These are phyloP conservation scores for Heliocidaris tuberculata DNA, from an alignment of 35 echinoderm and acorn worm genomes.

Conservation along the genomic window DNA sequence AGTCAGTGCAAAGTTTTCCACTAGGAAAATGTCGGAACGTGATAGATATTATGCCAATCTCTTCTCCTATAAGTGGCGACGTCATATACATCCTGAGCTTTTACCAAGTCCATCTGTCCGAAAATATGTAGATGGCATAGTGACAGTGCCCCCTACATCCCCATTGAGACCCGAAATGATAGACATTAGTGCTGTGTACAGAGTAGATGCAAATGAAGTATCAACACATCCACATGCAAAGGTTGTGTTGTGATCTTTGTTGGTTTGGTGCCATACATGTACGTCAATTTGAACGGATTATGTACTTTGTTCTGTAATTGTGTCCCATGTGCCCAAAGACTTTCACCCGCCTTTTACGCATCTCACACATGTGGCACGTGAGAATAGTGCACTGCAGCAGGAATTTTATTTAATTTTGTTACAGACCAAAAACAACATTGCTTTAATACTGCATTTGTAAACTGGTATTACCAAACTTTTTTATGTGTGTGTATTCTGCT, in stretches of 20 bases:
- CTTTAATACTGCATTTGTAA: too few relatives aligned
- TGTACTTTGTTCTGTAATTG: too few relatives aligned
- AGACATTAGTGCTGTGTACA: background rate
- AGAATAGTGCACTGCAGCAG: too few relatives aligned
- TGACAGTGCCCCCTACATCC: background rate
- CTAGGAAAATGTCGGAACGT: background rate
- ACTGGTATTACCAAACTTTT: too few relatives aligned
- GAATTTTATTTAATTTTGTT: too few relatives aligned
- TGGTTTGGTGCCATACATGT: background rate
- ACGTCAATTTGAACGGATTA: background rate
- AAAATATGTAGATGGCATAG: background rate
- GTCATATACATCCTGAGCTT: background rate
- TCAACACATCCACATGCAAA: background rate
- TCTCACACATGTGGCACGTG: too few relatives aligned
- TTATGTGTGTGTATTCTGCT: too few relatives aligned
- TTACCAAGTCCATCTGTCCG: background rate
- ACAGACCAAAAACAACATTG: too few relatives aligned
- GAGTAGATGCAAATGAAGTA: background rate
- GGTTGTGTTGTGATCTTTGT: background rate
- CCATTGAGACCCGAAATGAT: background rate
- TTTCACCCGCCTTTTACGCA: too few relatives aligned
- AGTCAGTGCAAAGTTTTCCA: background rate
- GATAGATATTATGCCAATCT: background rate
- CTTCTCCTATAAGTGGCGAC: slow-evolving; percentile 19
- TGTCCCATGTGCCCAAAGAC: too few relatives aligned